Base-by-base conservation (phyloP, 2,797 vertebrate species). In the Pogoniulus pusillus region DNA sequence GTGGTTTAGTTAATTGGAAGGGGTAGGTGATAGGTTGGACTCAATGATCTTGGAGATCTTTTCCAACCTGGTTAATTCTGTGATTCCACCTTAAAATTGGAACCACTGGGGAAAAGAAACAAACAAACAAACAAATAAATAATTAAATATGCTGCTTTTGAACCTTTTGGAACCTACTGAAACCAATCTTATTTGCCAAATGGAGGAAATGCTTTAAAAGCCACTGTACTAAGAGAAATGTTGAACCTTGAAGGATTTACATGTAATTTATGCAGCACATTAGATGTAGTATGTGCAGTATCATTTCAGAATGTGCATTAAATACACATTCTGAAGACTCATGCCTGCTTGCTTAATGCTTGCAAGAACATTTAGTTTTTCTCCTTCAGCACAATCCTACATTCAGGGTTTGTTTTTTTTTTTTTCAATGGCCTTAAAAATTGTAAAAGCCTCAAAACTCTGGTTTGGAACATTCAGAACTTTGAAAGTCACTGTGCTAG, bases 321-420 rank as follows among this genome's bases (percentile, higher is more conserved):
- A 87, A 94, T 71, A 54, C 57, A 30, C 41, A 26, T 76, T 87
- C 68, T 85, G 87, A 90, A 92, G 51, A 70, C 30, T 87, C 74
- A 82, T 93, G 89, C 64, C 24, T 91, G 89, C 87, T 91, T 94
- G 87, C 91, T 92, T 74, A 89, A 70, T 79, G 54, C 26, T 80
- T 93, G 85, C 91, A 76, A 82, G 73, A 95, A 64, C 68, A 79
- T 87, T 90, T 90, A 72, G 37, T 82, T 93, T 73, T 78, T 89
- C 71, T 77, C 71, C 89, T 92, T 93, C 64, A 84, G 74, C 80
- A 74, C 64, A 93, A 82, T 82, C 34, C 62, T 34, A 22, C 53
- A n/a, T 84, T 96, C 29, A 60, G n/a, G n/a, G n/a, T n/a, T n/a
- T n/a, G n/a, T n/a, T n/a, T n/a, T n/a, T n/a, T n/a, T n/a, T 9